Percentiles rank a stretch among this genome's conserved stretches.
Conservation (phyloP, 2,113 vertebrate species). For the Paramormyrops kingsleyae region DNA sequence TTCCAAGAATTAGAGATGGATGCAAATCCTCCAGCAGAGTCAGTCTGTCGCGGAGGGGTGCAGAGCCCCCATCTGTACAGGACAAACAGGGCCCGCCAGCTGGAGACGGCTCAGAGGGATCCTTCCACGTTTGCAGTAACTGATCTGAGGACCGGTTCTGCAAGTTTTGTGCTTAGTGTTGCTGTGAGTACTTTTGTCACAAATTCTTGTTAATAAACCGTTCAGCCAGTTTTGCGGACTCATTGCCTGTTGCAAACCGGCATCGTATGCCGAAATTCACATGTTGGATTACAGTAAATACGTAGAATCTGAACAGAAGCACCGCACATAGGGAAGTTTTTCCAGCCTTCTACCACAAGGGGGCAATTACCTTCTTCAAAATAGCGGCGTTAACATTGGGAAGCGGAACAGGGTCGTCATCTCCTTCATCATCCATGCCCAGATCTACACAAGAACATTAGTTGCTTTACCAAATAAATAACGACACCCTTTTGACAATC, state of each 20-base stretch:
- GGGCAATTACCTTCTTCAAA: slow-evolving; percentile 83
- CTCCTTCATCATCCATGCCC: slow-evolving; percentile 99
- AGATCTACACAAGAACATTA: slow-evolving; percentile 65
- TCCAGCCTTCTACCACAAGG: neutral
- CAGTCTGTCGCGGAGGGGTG: neutral
- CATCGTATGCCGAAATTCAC: neutral
- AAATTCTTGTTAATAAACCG: neutral
- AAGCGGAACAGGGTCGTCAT: slow-evolving; percentile 95
- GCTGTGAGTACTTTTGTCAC: neutral
- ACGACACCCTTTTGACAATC: neutral
- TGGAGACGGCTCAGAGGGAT: neutral
- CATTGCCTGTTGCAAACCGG: neutral
- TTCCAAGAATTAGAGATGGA: neutral
- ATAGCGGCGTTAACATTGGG: slow-evolving; percentile 98
- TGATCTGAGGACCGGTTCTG: neutral
- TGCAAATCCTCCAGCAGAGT: neutral
- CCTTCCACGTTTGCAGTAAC: neutral
- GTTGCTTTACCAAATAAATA: neutral
- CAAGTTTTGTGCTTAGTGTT: neutral
- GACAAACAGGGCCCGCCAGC: neutral
- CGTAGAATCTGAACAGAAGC: neutral
- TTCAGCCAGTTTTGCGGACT: neutral
- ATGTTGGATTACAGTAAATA: neutral
- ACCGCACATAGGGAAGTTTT: neutral
- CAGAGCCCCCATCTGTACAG: neutral